Percentiles rank a stretch among this genome's conserved stretches.
These are phyloP conservation scores for Drosophila percnosoma DNA, from an alignment of 2,888 invertebrate species.

Conservation along the genomic window DNA sequence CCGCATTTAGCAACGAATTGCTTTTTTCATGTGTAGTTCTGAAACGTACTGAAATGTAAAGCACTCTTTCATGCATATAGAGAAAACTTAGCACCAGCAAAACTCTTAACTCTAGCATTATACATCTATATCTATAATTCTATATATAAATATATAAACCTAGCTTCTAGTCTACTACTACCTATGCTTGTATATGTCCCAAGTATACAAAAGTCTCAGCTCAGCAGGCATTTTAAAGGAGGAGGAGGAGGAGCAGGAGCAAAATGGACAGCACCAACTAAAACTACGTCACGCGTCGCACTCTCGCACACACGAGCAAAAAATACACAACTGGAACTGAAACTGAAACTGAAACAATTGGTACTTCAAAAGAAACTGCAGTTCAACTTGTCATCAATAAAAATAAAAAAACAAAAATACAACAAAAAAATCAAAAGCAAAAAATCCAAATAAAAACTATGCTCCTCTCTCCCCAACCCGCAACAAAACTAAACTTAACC, in stretches of 20 bases:
- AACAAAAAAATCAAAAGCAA: conserved; percentile 27
- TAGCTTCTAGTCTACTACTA: conserved; percentile 49
- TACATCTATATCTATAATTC: conserved; percentile 40
- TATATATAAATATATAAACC: conserved; percentile 44
- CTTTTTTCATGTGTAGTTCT: conserved; percentile 27
- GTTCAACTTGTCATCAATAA: conserved; percentile 60
- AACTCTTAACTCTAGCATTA: conserved; percentile 36
- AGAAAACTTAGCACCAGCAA: conserved; percentile 27
- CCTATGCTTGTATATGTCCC: conserved; percentile 28
- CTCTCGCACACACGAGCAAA: conserved; percentile 52
- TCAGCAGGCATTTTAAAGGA: conserved; percentile 47
- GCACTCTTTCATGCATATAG: conserved; percentile 48
- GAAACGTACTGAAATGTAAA: conserved; percentile 46
- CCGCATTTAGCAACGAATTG: conserved; percentile 48
- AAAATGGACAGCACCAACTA: conserved; percentile 53
- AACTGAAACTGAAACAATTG: conserved; percentile 56
- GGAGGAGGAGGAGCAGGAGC: conserved; percentile 55
- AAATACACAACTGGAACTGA: conserved; percentile 45
- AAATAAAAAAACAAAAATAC: conserved; percentile 12
- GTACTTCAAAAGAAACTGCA: conserved; percentile 68
- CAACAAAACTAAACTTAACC: conserved; percentile 55
- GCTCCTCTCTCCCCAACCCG: conserved; percentile 64
- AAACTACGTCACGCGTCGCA: conserved; percentile 56
- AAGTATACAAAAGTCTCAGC: conserved; percentile 39
- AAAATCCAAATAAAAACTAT: conserved; percentile 42